phyloP scores from a whole-genome alignment of 2,888 invertebrate species.

The Cheiracanthium punctorium region DNA sequence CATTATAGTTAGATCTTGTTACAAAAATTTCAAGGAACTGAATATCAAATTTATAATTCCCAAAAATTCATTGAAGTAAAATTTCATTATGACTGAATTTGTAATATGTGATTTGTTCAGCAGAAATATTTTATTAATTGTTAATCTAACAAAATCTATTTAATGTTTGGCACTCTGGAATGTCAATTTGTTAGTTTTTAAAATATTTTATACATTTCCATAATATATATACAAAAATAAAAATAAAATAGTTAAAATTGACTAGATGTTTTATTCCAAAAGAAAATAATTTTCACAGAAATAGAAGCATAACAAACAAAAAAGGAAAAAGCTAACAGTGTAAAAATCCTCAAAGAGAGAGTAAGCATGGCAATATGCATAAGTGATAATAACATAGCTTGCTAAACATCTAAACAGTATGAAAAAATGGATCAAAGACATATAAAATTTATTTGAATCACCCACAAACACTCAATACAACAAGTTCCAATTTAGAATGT shows the following conservation, averaged over 20 bases:
- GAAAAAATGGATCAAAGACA: neutral
- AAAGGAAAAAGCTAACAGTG: neutral
- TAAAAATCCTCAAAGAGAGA: neutral
- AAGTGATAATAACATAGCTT: neutral
- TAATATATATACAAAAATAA: neutral
- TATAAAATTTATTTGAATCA: slow-evolving; percentile 9
- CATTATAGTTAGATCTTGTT: too few species aligned
- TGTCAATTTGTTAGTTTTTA: neutral
- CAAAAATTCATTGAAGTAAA: too few species aligned
- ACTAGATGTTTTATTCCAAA: neutral
- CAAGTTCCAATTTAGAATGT: neutral
- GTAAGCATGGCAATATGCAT: neutral
- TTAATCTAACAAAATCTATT: too few species aligned
- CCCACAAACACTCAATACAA: slow-evolving; percentile 17
- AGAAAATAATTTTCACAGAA: neutral
- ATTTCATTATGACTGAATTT: too few species aligned
- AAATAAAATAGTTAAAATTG: neutral
- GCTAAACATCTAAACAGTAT: neutral
- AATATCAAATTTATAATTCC: too few species aligned
- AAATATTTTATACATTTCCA: neutral
- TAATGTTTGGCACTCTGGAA: neutral
- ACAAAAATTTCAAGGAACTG: too few species aligned
- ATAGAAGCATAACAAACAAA: too few species aligned
- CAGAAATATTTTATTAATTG: too few species aligned
- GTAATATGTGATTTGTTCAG: too few species aligned